Conservation (phyloP, 2,113 vertebrate species). For the Terrapene triunguis region DNA sequence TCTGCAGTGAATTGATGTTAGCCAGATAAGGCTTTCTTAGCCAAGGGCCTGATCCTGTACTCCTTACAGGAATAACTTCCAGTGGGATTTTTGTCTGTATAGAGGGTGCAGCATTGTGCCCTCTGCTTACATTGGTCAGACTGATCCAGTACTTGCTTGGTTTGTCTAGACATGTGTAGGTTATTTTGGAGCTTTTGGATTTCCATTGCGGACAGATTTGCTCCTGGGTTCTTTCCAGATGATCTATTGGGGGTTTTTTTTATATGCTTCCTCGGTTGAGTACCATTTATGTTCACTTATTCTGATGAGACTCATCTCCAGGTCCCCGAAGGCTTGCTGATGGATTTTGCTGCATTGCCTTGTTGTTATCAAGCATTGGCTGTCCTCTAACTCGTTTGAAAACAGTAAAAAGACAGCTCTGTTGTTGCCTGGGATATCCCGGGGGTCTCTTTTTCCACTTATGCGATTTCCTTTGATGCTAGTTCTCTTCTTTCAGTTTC, state of each 20-base stretch:
- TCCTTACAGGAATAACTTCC: neutral
- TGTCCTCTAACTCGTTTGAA: conserved; percentile 69
- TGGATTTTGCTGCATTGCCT: conserved; percentile 71
- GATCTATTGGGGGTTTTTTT: neutral
- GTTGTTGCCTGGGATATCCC: conserved; percentile 62
- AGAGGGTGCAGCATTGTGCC: neutral
- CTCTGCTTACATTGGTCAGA: too few relatives aligned
- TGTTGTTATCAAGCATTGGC: conserved; percentile 64
- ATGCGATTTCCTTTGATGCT: conserved; percentile 73
- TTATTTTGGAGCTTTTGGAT: neutral
- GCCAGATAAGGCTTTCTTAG: neutral
- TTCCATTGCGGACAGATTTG: neutral
- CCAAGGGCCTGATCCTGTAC: neutral
- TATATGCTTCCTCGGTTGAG: neutral
- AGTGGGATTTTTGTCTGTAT: neutral
- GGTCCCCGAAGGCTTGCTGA: conserved; percentile 53
- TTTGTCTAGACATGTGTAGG: accelerated
- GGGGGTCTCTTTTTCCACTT: conserved; percentile 75
- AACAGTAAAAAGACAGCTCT: conserved; percentile 61
- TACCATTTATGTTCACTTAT: conserved; percentile 49
- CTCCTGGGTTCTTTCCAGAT: neutral
- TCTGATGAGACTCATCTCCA: conserved; percentile 32
- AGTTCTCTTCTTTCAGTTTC: conserved; percentile 64
- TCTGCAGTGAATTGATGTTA: neutral
- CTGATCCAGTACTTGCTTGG: accelerated